Percentiles rank a stretch among this genome's conserved stretches.
Evolutionary conservation across 2,113 vertebrate species (phyloP).

Genomic region (Echinops telfairi): DNA sequence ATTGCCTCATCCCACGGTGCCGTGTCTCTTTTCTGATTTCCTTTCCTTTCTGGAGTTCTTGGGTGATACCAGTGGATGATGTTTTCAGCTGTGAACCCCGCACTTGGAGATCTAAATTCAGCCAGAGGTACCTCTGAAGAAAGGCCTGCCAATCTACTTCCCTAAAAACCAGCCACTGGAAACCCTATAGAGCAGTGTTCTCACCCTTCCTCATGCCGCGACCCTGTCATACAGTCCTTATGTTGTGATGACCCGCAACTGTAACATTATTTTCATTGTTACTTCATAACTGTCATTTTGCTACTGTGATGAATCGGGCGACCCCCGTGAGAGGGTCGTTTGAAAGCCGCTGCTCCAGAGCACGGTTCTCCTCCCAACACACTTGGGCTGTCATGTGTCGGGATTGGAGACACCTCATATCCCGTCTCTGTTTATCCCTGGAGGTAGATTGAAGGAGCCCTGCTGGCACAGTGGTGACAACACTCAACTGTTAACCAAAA

Average conservation of each 20-base stretch:
- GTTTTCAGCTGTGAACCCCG: neutral
- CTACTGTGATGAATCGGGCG: too few relatives aligned
- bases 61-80: neutral
- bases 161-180: neutral
- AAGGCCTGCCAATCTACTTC: neutral
- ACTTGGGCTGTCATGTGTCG: neutral
- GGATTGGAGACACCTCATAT: neutral
- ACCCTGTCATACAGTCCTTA: too few relatives aligned
- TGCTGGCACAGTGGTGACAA: neutral
- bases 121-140: neutral
- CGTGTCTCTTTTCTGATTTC: neutral
- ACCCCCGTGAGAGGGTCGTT: too few relatives aligned
- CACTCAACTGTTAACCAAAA: neutral
- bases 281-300: too few relatives aligned
- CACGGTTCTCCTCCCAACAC: neutral
- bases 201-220: too few relatives aligned
- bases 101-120: neutral
- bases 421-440: neutral
- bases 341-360: neutral
- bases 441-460: neutral
- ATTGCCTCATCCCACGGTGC: too few relatives aligned
- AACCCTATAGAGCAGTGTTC: neutral
- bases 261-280: too few relatives aligned
- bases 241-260: too few relatives aligned
- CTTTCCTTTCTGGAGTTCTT: neutral